These are phyloP conservation scores for Neoniphon sammara DNA, from an alignment of 2,797 vertebrate species.

Conservation along the genomic window DNA sequence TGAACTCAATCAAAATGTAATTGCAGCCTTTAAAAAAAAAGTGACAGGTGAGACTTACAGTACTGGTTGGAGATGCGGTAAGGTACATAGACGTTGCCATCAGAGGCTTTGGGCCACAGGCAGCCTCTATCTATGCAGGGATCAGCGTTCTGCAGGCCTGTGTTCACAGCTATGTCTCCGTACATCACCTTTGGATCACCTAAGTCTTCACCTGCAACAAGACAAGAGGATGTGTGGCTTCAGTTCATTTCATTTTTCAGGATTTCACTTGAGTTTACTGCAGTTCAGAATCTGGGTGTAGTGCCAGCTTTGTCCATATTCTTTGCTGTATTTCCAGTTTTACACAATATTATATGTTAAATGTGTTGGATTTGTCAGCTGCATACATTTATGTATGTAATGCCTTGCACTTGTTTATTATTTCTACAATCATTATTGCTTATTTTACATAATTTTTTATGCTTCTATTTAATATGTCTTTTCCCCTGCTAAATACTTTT, in stretches of 20 bases:
- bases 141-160: conserved; percentile 72
- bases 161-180: conserved; percentile 75
- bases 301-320: no score
- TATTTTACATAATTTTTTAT: no score
- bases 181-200: conserved; percentile 66
- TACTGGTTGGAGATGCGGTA: conserved; percentile 66
- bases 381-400: no score
- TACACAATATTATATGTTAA: no score
- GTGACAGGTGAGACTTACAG: conserved; percentile 63
- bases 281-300: no score
- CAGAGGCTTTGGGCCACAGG: conserved; percentile 65
- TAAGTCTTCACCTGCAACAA: conserved; percentile 59
- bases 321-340: no score
- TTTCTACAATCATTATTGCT: no score
- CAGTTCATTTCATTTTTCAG: no score
- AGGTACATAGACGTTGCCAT: conserved; percentile 74
- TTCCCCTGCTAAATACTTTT: no score
- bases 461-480: background rate
- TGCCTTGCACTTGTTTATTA: no score
- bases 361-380: no score
- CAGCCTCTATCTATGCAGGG: conserved; percentile 71
- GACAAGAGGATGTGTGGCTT: accelerated
- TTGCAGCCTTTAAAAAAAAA: background rate
- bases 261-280: no score
- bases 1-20: background rate